Conservation (phyloP, 2,888 invertebrate genomes). For the Embidobia sp. region DNA sequence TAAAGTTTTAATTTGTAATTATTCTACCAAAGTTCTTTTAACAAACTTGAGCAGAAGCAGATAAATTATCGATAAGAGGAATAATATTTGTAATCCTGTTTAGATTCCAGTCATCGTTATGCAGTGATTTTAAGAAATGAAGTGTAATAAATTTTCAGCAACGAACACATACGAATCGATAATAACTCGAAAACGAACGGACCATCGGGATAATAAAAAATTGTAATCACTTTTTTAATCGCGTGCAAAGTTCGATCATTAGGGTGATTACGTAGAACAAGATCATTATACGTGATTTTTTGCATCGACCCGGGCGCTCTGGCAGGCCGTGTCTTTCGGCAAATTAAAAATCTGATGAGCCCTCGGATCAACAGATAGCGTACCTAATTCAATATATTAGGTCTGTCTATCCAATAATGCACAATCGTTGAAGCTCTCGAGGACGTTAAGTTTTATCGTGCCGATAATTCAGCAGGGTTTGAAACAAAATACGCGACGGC, state of each 20-base stretch:
- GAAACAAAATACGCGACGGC: constrained; percentile 70
- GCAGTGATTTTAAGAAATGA: too few relatives aligned
- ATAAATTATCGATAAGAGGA: too few relatives aligned
- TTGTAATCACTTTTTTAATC: constrained; percentile 52
- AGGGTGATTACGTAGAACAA: constrained; percentile 67
- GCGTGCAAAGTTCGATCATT: constrained; percentile 64
- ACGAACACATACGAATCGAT: too few relatives aligned
- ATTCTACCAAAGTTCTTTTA: too few relatives aligned
- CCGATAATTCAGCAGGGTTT: constrained; percentile 71
- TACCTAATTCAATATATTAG: constrained; percentile 69
- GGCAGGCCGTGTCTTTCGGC: constrained; percentile 67
- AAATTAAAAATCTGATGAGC: constrained; percentile 71
- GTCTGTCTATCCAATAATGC: constrained; percentile 64
- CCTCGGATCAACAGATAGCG: constrained; percentile 59
- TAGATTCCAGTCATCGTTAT: too few relatives aligned
- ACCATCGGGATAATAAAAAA: constrained; percentile 23
- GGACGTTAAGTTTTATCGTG: constrained; percentile 72
- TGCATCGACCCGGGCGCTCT: constrained; percentile 59
- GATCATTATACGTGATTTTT: constrained; percentile 65
- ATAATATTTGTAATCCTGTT: too few relatives aligned
- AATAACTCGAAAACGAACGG: neutral
- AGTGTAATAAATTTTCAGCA: too few relatives aligned
- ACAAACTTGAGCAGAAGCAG: too few relatives aligned
- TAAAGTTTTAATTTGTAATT: too few relatives aligned
- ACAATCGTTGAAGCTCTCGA: constrained; percentile 59